Percentiles rank a stretch among this genome's conserved stretches.
phyloP scores from a whole-genome alignment of 1,140 invertebrate species.

The Drosophila ambigua region DNA sequence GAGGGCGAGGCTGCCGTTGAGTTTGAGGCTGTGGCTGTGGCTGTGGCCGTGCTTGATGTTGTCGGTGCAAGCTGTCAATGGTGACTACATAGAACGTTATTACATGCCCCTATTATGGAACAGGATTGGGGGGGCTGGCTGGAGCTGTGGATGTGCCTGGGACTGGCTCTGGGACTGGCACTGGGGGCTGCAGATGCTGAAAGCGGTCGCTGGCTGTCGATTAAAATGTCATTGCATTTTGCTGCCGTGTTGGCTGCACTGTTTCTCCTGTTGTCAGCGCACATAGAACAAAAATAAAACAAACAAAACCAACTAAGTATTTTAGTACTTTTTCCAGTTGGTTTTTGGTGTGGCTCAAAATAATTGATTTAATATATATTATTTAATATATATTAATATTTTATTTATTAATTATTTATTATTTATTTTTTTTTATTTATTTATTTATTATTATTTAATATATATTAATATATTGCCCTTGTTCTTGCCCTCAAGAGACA shows the following conservation, averaged over 20 bases:
- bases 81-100: slow-evolving; percentile 57
- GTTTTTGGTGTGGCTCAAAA: too few relatives aligned
- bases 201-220: slow-evolving; percentile 55
- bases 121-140: slow-evolving; percentile 22
- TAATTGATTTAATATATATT: too few relatives aligned
- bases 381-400: too few relatives aligned
- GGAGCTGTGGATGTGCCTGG: slow-evolving; percentile 1
- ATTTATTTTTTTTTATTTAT: too few relatives aligned
- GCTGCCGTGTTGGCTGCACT: slow-evolving; percentile 43
- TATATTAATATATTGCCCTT: too few relatives aligned
- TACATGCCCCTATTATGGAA: slow-evolving; percentile 36
- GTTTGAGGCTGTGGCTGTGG: slow-evolving; percentile 24
- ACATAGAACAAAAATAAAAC: too few relatives aligned
- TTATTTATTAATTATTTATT: too few relatives aligned
- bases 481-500: neutral
- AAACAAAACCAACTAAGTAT: too few relatives aligned
- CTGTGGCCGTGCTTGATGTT: slow-evolving; percentile 20
- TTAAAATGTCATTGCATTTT: slow-evolving; percentile 80
- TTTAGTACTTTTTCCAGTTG: too few relatives aligned
- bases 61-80: slow-evolving; percentile 42
- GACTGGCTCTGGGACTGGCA: neutral
- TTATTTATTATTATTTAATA: too few relatives aligned
- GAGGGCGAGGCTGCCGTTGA: slow-evolving; percentile 53
- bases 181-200: slow-evolving; percentile 5
- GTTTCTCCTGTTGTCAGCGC: slow-evolving; percentile 8